Conservation (phyloP, 2,113 vertebrate genomes). For the Bungarus multicinctus region DNA sequence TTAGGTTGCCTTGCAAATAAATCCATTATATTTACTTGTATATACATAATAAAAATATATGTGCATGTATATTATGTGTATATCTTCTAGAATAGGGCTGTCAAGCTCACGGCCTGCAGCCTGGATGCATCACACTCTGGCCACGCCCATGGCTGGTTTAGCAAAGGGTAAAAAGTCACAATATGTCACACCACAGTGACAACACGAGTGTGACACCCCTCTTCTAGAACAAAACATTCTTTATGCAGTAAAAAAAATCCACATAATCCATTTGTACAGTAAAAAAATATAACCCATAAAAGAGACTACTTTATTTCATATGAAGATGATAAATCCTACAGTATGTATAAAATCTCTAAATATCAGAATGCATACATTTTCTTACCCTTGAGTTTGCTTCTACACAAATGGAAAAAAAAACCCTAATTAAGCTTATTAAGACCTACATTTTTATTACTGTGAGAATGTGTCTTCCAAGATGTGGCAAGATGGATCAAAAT, state of each 20-base stretch:
- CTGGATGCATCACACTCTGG: no score
- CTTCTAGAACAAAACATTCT: background rate
- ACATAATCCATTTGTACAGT: constrained; percentile 10
- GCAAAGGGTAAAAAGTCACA: no score
- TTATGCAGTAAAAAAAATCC: constrained; percentile 6
- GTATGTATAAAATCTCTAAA: constrained; percentile 3
- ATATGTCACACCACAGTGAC: no score
- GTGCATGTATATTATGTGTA: background rate
- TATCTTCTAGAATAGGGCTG: background rate
- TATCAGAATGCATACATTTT: background rate
- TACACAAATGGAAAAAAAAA: background rate
- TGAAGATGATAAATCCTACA: constrained; percentile 7
- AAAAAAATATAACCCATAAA: constrained; percentile 3
- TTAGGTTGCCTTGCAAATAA: background rate
- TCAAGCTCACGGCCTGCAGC: no score
- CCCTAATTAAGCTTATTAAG: background rate
- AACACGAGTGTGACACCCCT: background rate
- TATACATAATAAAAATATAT: background rate
- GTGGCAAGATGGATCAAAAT: background rate
- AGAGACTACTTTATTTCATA: background rate
- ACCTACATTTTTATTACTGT: background rate
- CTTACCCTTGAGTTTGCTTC: background rate
- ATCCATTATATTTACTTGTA: background rate
- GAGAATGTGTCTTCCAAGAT: background rate
- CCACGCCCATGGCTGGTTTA: no score